These are phyloP conservation scores for Stercorarius parasiticus DNA, from an alignment of 2,113 vertebrate genomes.

Conservation along the genomic window DNA sequence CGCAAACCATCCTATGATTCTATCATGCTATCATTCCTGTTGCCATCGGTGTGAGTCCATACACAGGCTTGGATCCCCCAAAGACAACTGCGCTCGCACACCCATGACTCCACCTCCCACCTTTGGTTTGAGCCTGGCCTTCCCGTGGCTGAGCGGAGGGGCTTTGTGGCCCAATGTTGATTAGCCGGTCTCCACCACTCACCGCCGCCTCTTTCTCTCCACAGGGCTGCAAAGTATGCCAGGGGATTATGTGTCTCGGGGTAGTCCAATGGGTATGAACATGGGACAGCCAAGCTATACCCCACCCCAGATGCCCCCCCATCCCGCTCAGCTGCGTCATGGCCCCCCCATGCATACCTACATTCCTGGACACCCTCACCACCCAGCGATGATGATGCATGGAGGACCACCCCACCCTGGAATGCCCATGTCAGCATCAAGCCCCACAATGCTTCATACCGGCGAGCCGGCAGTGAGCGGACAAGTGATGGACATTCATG, in stretches of 20 bases:
- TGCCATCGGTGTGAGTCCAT: fast-evolving
- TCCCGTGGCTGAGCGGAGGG: fast-evolving
- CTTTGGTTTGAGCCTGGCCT: background rate
- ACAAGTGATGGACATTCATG: constrained; percentile 89
- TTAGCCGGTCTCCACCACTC: background rate
- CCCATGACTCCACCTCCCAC: fast-evolving
- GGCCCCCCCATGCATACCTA: constrained; percentile 89
- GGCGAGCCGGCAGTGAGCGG: constrained; percentile 84
- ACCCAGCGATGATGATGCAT: constrained; percentile 87
- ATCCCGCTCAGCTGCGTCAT: constrained; percentile 84
- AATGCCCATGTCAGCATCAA: constrained; percentile 89
- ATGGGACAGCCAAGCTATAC: constrained; percentile 86
- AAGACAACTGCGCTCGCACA: fast-evolving
- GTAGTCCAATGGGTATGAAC: constrained; percentile 87
- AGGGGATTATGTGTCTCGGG: constrained; percentile 90
- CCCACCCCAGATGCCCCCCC: constrained; percentile 83
- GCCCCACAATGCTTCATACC: constrained; percentile 83
- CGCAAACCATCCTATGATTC: background rate
- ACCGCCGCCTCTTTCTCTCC: constrained; percentile 50
- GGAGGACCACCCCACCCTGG: constrained; percentile 88
- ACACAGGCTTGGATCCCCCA: fast-evolving
- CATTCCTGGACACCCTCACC: constrained; percentile 89
- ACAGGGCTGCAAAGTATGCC: constrained; percentile 91
- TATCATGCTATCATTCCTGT: background rate
- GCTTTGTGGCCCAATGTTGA: fast-evolving